Base-by-base conservation (phyloP, 2,888 invertebrate genomes). In the Mesoligia furuncula region DNA sequence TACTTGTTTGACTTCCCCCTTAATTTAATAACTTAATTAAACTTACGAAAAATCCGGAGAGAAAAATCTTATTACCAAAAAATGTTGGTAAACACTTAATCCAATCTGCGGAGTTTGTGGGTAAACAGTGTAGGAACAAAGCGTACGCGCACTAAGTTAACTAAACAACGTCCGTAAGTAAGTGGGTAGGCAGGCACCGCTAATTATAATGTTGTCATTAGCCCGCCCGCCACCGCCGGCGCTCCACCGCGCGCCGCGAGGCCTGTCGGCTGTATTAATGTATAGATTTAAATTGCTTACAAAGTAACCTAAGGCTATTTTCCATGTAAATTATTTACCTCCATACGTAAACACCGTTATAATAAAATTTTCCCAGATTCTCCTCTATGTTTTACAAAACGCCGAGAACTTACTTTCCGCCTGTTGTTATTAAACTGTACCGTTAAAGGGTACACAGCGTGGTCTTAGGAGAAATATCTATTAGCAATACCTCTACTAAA, bases 131-230 rank as follows among this genome's bases (percentile, higher is more conserved):
- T 39, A 27, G 36, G 39, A 66, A 77, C 45, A 71, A 78, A 72
- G 74, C 54, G 71, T 85, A 65, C 39, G 65, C 73, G 36, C 76
- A 77, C 64, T 75, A 64, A 85, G 69, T 76, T 72, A 77, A 54
- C 54, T 61, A 70, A 83, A 81, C 76, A 78, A 66, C 24, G 65
- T 70, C 57, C 62, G 42, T 67, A 42, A 69, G 77, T 80, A 75
- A 48, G 67, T 72, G 57, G 65, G 79, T 80, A 75, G 42, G 69
- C 65, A 70, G 69, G 45, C 9, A n/a, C 64, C 54, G 69, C 67
- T 87, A 85, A 86, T 86, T 89, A 84, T 81, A 79, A 85, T 84
- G 83, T 80, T 78, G 88, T 88, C 85, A 90, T 88, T 87, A 87
- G 65, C 65, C 48, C 45, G 61, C 75, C 73, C 69, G 36, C n/a